Percentiles rank a stretch among this genome's conserved stretches.
Conservation (phyloP, 2,888 invertebrate species). For the Desoria tigrina region DNA sequence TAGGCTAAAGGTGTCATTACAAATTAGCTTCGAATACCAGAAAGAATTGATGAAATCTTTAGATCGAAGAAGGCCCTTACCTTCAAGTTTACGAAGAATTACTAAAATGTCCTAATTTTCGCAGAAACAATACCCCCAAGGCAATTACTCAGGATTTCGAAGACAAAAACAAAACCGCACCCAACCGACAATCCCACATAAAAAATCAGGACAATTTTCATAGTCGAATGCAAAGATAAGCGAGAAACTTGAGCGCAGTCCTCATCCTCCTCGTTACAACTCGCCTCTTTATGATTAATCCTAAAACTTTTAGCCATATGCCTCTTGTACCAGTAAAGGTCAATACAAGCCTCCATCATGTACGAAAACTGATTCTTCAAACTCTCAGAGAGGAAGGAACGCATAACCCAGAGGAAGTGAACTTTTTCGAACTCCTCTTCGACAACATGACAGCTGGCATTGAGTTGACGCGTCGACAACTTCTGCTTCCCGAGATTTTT, state of each 20-base stretch:
- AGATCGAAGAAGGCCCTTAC: too few relatives aligned
- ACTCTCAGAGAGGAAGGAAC: not conserved
- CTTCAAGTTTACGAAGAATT: too few relatives aligned
- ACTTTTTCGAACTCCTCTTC: not conserved
- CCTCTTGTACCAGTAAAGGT: not conserved
- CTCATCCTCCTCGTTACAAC: constrained; percentile 1
- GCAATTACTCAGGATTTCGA: too few relatives aligned
- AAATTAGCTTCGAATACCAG: too few relatives aligned
- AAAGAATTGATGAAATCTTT: too few relatives aligned
- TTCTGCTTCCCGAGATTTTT: not conserved
- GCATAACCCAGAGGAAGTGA: not conserved
- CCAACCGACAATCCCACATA: too few relatives aligned
- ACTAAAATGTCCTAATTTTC: too few relatives aligned
- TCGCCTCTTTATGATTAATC: not conserved
- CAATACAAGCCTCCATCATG: not conserved
- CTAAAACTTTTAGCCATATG: not conserved
- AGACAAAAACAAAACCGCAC: too few relatives aligned
- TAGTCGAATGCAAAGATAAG: not conserved
- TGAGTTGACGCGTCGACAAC: not conserved
- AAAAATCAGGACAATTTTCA: not conserved
- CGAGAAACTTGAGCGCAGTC: not conserved
- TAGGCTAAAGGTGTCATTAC: too few relatives aligned
- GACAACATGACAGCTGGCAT: not conserved
- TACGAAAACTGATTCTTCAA: not conserved
- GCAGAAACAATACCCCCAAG: too few relatives aligned